A percentile compares a stretch with the other conserved stretches of the same genome.
These are phyloP conservation scores for Oncopodura yosiiana DNA, from an alignment of 1,140 invertebrate genomes.

Conservation along the genomic window DNA sequence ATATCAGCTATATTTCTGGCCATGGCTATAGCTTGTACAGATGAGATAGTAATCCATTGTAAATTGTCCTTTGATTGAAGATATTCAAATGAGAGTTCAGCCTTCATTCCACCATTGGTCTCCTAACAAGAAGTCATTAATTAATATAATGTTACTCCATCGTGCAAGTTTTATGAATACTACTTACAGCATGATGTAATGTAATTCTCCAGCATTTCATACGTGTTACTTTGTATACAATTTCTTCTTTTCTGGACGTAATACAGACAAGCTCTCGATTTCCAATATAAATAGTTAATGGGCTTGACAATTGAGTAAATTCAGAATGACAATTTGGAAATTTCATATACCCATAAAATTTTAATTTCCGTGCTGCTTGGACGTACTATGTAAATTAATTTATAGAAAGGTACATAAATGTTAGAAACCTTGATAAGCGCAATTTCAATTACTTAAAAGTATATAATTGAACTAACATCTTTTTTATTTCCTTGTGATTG, in stretches of 20 bases:
- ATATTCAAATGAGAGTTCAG: conserved; percentile 90
- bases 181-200: conserved; percentile 64
- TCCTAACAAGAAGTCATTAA: conserved; percentile 10
- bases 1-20: conserved; percentile 88
- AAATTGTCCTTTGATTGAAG: conserved; percentile 81
- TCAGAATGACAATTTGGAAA: conserved; percentile 66
- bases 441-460: background rate
- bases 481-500: conserved; percentile 65
- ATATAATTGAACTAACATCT: conserved; percentile 51
- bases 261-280: conserved; percentile 63
- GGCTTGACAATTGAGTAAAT: conserved; percentile 59
- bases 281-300: conserved; percentile 60
- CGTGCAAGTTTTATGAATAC: background rate
- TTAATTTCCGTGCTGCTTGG: conserved; percentile 63
- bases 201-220: conserved; percentile 96
- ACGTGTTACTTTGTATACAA: conserved; percentile 80
- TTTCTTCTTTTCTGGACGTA: conserved; percentile 54
- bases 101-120: conserved; percentile 24
- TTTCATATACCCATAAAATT: conserved; percentile 81
- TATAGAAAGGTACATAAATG: conserved; percentile 10
- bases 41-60: conserved; percentile 83
- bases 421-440: background rate
- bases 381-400: conserved; percentile 62
- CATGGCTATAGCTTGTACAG: conserved; percentile 85
- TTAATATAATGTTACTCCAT: background rate